Evolutionary conservation across 1,140 invertebrate genomes (phyloP), one percentile per base, ranked within the genome.

Genomic region (Anagrus nilaparvatae): DNA sequence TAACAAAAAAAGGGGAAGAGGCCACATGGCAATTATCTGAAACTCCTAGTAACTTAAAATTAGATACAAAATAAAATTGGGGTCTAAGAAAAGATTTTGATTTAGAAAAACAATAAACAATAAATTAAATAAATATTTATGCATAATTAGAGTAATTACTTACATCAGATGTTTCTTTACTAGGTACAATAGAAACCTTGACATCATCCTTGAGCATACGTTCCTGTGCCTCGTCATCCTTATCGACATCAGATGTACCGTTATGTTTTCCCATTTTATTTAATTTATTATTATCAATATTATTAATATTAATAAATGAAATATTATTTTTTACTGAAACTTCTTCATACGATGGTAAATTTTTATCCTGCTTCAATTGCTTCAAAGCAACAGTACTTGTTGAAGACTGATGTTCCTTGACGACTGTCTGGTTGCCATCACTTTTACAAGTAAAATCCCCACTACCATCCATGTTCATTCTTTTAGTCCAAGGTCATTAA

Each of bases 151-250:
- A 37, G 9, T 23, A 17, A 37, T 8, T 35, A 46, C 37, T 17
- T 44, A 66, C 66, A 58, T 77, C 75, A 1, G 67, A 41, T 43
- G 73, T 67, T 23, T 75, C 75, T 40, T 76, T 75, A 21, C 71
- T 72, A 13, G 69, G 55, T 16, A 74, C 28, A 3, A 58, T 31
- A 2, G 51, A 63, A 5, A 73, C 67, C 50, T 77, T 78, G 2
- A 70, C 72, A 4, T 77, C 77, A 32, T 76, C 74, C 3, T 72
- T 66, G 3, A 83, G 70, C 70, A 84, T 77, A 49, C 77, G 77
- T 54, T 84, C 81, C 40, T 76, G 70, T 4, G 75, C 77, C 5
- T 71, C 77, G 59, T 79, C 77, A 21, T 64, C 59, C 40, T 59
- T 38, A 2, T 63, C 64, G 5, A 50, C 30, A 3, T 61, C 61